Percentiles rank a stretch among this genome's conserved stretches.
These are phyloP conservation scores for Drosophila orosa DNA, from an alignment of 1,140 invertebrate genomes.

Conservation along the genomic window DNA sequence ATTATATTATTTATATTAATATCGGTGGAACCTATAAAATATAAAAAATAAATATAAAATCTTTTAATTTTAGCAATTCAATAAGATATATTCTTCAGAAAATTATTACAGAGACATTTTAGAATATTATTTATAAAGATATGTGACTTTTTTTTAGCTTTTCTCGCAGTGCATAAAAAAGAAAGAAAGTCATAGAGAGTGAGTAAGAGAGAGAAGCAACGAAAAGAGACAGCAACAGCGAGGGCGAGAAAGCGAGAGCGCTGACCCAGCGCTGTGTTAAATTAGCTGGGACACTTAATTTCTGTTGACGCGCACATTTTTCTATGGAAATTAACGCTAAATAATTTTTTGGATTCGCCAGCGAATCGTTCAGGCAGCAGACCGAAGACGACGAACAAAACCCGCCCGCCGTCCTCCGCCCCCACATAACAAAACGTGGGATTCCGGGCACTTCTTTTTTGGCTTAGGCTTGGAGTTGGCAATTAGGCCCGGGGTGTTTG, in stretches of 20 bases:
- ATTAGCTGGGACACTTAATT: slow-evolving; percentile 82
- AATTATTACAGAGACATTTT: not conserved
- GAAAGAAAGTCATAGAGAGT: not conserved
- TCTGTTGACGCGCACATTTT: slow-evolving; percentile 82
- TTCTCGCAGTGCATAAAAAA: slow-evolving; percentile 11
- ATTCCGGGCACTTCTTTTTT: slow-evolving; percentile 36
- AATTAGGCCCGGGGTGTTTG: slow-evolving; percentile 81
- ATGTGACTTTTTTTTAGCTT: not conserved
- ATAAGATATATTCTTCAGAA: not conserved
- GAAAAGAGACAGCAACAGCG: not conserved
- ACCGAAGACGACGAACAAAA: slow-evolving; percentile 8
- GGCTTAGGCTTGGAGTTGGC: slow-evolving; percentile 65
- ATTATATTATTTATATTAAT: not conserved
- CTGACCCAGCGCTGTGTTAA: slow-evolving; percentile 70
- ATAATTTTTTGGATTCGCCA: slow-evolving; percentile 77
- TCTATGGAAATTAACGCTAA: slow-evolving; percentile 82
- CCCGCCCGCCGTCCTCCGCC: not conserved
- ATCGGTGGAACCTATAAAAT: not conserved
- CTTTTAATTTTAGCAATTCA: too few relatives aligned
- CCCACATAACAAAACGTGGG: not conserved
- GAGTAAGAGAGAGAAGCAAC: not conserved
- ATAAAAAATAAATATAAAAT: too few relatives aligned
- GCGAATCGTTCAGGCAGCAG: slow-evolving; percentile 47
- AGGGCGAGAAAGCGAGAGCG: slow-evolving; percentile 28
- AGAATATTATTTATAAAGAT: not conserved